Evolutionary conservation across 35 echinoderm and acorn worm genomes (phyloP), one percentile per base, ranked within the genome.

Genomic region (Apostichopus californicus): DNA sequence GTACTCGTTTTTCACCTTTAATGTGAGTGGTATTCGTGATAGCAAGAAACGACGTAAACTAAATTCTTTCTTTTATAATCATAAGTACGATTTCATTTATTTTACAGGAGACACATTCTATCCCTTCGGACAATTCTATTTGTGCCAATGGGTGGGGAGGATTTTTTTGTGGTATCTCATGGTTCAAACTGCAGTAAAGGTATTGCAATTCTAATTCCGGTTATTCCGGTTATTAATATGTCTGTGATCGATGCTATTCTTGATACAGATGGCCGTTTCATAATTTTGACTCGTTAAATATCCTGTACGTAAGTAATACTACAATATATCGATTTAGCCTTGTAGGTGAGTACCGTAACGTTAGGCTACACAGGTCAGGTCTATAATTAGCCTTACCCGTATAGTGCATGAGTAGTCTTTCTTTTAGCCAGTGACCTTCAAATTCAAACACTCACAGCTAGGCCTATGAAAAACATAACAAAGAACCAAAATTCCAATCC

Each of bases 111-210:
- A 81, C 79, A 53, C 79, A 81, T 81, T 81, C 79, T 34, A 81
- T 81, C 53, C 79, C 28, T 79, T 79, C 77, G 14, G 77, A 79
- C 28, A 79, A 22, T 46, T 79, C 77, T 18, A 46, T 79, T 79
- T 79, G 77, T 11, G 11, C 18, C 64, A 68, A 68, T 68, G 64
- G 18, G 18, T 68, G 64, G 64, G 64, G 13, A 68, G 24, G 11
- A 79, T 21, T 14, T 46, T 46, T 22, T 5, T 25, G n/a, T 7
- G 5, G 9, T 79, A 9, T 79, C 77, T 11, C 77, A 79, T 46
- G 77, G 77, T 79, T 79, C 77, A 34, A 22, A 79, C 28, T 79
- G n/a, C 77, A 79, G 77, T 79, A 79, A 79, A 79, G 77, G 77
- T 79, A 22, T 79, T 25, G 77, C 77, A 14, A 79, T 79, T 46